A percentile compares a stretch with the other conserved stretches of the same genome.
Conservation (phyloP, 2,888 invertebrate genomes). For the Ceraclea dissimilis region DNA sequence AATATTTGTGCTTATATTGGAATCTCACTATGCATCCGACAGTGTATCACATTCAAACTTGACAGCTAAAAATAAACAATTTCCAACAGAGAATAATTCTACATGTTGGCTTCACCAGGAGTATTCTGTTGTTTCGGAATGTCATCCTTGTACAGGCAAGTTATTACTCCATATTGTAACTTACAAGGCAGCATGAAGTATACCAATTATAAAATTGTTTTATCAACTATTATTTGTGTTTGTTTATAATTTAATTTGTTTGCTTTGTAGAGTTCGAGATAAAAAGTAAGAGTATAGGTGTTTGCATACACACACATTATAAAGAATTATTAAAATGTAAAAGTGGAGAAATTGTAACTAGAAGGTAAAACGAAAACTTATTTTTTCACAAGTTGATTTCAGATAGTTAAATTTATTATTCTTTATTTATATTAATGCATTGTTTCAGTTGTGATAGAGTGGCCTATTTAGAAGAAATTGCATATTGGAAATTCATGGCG, state of each 20-base stretch:
- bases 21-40: conserved; percentile 56
- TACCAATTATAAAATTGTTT: too few relatives aligned
- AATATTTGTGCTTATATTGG: conserved; percentile 71
- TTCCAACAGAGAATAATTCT: conserved; percentile 68
- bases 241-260: background rate
- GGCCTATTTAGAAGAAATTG: conserved; percentile 74
- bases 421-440: too few relatives aligned
- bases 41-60: conserved; percentile 54
- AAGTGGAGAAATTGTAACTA: conserved; percentile 70
- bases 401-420: too few relatives aligned
- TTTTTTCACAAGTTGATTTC: too few relatives aligned
- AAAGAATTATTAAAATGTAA: conserved; percentile 77
- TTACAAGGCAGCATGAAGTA: too few relatives aligned
- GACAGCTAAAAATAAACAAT: conserved; percentile 53
- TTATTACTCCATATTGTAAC: too few relatives aligned
- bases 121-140: conserved; percentile 64
- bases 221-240: background rate
- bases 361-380: conserved; percentile 64
- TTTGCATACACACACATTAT: conserved; percentile 75
- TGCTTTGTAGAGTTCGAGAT: conserved; percentile 64
- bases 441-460: conserved; percentile 74
- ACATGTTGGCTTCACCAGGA: conserved; percentile 70
- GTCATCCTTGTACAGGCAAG: conserved; percentile 76
- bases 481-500: conserved; percentile 77
- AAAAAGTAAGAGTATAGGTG: conserved; percentile 70